Percentiles rank a stretch among this genome's conserved stretches.
phyloP scores from a whole-genome alignment of 2,888 invertebrate species.

The Sepiola atlantica region DNA sequence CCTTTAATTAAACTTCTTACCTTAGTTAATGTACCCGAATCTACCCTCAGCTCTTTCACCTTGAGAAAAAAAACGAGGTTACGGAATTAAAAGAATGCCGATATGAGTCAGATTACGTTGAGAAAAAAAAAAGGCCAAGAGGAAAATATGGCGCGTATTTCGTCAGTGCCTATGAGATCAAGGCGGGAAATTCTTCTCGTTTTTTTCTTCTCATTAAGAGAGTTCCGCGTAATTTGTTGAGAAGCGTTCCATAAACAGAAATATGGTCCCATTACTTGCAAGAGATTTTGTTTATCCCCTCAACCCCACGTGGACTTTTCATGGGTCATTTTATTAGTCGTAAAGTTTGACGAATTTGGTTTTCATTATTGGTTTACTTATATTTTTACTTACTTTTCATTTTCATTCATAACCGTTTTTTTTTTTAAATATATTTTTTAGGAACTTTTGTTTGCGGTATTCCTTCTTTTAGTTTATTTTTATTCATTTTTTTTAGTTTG shows the following conservation, averaged over 20 bases:
- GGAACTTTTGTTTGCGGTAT: neutral
- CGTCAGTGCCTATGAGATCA: neutral
- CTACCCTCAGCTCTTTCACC: neutral
- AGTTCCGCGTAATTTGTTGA: neutral
- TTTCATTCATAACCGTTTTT: neutral
- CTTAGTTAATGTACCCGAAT: neutral
- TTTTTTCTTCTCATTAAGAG: neutral
- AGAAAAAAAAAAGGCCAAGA: neutral
- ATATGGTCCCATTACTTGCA: neutral
- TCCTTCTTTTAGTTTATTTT: neutral
- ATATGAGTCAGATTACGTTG: neutral
- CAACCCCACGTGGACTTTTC: too few relatives aligned
- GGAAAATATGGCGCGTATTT: neutral
- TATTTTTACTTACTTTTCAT: neutral
- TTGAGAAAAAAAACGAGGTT: neutral
- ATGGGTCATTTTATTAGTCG: too few relatives aligned
- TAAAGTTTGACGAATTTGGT: too few relatives aligned
- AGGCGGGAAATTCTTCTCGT: neutral
- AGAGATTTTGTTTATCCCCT: too few relatives aligned
- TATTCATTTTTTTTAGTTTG: neutral
- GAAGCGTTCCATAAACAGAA: slow-evolving; percentile 12
- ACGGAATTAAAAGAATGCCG: neutral
- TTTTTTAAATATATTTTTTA: too few relatives aligned
- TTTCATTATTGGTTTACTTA: too few relatives aligned
- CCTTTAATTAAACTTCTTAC: neutral